Evolutionary conservation across 2,888 invertebrate species (phyloP), one percentile per base, ranked within the genome.

Genomic region (Brachylomia viminalis): DNA sequence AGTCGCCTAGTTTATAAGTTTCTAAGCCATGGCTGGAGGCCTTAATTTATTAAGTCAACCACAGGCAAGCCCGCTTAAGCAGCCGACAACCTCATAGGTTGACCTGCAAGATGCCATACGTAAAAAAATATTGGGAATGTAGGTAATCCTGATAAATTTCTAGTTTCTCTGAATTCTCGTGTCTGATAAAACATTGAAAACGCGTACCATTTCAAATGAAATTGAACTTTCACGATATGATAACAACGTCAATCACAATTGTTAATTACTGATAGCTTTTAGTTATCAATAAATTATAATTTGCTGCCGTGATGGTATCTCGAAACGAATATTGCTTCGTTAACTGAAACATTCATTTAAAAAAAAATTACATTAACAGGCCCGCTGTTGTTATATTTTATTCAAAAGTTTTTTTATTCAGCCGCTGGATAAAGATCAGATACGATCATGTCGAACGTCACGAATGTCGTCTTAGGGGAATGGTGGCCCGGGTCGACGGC

Each of bases 171-270:
- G 7, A 33, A 58, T 77, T 77, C 62, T 56, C 71, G 62, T 77
- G 7, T 27, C 30, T 64, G 47, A 70, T 56, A 30, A 17, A 62
- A 56, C 77, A 72, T 64, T 77, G 77, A 33, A 71, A 64, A 71
- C 71, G 49, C 17, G 27, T 17, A 33, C 17, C 10, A 23, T 64
- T 56, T 64, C 64, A 33, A 27, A 42, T 17, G 49, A 68, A 80
- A 80, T 82, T 56, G 8, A 77, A 86, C 87, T 87, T 87, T 87
- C 82, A 82, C 82, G 69, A 73, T 71, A 42, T 77, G 72, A 87
- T 86, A 79, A 75, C 45, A 72, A 64, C 77, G 81, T 80, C 77
- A 77, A 75, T 80, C 77, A 78, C n/a, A 54, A 30, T 42, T 62
- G 56, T 49, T 70, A 82, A 76, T 78, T 77, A 74, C 59, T 58